Evolutionary conservation across 2,113 vertebrate species (phyloP).

Genomic region (Deroptyus accipitrinus): DNA sequence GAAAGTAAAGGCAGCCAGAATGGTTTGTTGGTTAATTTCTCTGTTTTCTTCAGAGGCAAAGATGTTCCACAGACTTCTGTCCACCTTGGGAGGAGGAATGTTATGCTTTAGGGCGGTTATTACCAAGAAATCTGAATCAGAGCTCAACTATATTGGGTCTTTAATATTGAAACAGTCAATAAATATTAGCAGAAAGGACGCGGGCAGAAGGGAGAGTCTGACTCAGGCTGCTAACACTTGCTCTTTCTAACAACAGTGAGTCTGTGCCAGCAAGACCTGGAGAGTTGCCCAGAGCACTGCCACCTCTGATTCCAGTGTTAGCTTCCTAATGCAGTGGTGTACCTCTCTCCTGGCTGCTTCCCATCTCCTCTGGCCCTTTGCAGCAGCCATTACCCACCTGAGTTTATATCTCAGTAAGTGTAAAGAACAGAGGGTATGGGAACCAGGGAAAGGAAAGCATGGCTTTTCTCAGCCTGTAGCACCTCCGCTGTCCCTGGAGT

Average conservation of each 20-base stretch:
- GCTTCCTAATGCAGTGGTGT: neutral
- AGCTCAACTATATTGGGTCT: neutral
- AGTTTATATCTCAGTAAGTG: neutral
- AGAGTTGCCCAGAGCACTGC: neutral
- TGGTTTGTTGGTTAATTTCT: neutral
- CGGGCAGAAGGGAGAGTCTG: neutral
- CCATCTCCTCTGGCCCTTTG: neutral
- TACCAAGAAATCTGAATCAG: slow-evolving; percentile 47
- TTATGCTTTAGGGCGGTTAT: slow-evolving; percentile 35
- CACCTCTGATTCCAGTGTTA: neutral
- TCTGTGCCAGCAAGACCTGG: neutral
- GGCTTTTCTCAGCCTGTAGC: neutral
- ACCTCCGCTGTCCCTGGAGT: rapidly evolving
- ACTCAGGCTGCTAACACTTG: neutral
- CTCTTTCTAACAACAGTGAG: slow-evolving; percentile 54
- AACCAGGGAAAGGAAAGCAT: neutral
- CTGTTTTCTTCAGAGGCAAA: neutral
- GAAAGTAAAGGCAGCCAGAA: neutral
- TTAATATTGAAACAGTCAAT: neutral
- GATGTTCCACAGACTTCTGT: neutral
- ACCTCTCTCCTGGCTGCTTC: neutral
- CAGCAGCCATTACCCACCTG: neutral
- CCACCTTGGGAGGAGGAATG: slow-evolving; percentile 19
- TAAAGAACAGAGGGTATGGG: neutral
- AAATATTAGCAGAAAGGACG: slow-evolving; percentile 14